These are phyloP conservation scores for Pristionchus mayeri DNA, from an alignment of 2,888 invertebrate genomes.

Conservation along the genomic window DNA sequence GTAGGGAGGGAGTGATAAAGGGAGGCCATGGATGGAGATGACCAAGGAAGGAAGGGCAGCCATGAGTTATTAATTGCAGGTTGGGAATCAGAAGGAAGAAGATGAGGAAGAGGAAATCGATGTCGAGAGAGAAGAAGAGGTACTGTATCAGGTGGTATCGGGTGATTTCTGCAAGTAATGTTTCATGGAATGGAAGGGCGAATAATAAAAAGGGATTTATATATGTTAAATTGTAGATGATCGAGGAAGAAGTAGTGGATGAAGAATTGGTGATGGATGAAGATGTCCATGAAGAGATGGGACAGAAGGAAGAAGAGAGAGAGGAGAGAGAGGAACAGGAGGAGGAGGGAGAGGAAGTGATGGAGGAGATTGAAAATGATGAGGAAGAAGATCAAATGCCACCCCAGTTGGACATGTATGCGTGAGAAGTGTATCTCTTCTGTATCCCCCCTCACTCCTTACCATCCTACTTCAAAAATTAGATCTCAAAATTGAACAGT, in stretches of 20 bases:
- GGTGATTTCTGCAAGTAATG: too few species aligned
- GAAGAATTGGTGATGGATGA: not conserved
- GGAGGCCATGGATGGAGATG: not conserved
- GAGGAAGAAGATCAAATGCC: conserved; percentile 10
- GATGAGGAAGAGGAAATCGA: not conserved
- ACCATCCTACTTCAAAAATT: not conserved
- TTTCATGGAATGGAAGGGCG: too few species aligned
- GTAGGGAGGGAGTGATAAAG: not conserved
- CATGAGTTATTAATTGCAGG: too few species aligned
- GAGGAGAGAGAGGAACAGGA: not conserved
- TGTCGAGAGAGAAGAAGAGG: conserved; percentile 11
- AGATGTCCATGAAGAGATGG: not conserved
- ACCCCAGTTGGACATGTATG: conserved; percentile 1
- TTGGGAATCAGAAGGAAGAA: not conserved
- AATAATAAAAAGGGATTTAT: too few species aligned
- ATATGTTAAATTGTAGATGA: not conserved
- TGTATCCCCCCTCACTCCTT: not conserved
- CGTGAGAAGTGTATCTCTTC: not conserved
- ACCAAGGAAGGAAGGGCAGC: too few species aligned
- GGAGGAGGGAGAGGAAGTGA: not conserved
- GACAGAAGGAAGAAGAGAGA: not conserved
- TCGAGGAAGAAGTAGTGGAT: conserved; percentile 23
- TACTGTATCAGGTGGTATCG: not conserved
- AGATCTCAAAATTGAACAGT: not conserved
- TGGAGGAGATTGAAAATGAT: not conserved